These are phyloP conservation scores for Sitophilus oryzae DNA, from an alignment of 1,140 invertebrate genomes.

Conservation along the genomic window DNA sequence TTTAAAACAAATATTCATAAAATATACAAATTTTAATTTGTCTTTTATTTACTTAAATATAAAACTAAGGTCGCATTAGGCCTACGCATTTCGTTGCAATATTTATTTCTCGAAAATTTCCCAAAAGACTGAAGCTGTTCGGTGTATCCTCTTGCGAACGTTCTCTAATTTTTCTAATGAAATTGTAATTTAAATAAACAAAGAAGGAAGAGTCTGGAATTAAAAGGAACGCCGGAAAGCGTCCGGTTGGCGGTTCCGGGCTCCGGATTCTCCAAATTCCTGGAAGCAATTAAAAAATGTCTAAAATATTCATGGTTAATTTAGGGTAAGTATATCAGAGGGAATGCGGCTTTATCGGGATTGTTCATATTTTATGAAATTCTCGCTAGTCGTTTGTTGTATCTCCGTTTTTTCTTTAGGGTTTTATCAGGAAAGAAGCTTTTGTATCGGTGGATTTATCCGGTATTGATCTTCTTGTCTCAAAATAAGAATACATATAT, in stretches of 20 bases:
- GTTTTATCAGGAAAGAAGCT: no score
- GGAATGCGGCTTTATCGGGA: neutral
- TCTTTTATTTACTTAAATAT: no score
- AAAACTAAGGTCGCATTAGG: no score
- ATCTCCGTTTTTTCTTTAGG: no score
- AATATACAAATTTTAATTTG: no score
- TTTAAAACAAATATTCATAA: no score
- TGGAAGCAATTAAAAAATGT: conserved; percentile 11
- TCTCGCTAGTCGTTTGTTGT: neutral
- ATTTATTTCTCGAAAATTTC: neutral
- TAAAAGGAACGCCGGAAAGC: neutral
- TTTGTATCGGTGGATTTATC: no score
- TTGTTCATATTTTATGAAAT: conserved; percentile 5
- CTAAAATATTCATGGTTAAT: conserved; percentile 17
- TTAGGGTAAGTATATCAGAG: conserved; percentile 9
- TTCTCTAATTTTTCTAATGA: neutral
- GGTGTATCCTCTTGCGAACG: neutral
- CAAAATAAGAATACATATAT: no score
- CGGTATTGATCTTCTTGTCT: no score
- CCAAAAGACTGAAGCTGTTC: neutral
- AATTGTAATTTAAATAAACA: neutral
- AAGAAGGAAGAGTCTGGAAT: neutral
- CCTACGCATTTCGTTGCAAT: neutral
- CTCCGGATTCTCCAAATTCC: conserved; percentile 7
- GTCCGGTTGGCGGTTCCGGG: neutral